These are phyloP conservation scores for Willisornis vidua DNA, from an alignment of 2,113 vertebrate genomes.

Conservation along the genomic window DNA sequence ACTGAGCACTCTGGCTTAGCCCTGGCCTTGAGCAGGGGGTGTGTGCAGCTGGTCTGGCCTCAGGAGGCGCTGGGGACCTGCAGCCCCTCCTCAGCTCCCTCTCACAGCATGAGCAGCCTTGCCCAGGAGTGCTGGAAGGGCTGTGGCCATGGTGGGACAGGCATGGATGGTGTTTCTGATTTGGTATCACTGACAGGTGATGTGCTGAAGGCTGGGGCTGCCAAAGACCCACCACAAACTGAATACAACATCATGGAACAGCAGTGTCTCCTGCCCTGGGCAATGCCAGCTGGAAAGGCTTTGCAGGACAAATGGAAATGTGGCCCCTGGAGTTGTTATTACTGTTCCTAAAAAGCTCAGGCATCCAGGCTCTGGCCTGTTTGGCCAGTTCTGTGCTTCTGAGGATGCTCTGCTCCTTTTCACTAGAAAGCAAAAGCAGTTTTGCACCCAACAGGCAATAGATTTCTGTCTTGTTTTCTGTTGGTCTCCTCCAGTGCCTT, in stretches of 20 bases:
- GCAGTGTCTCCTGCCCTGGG: not conserved
- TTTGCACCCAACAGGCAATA: not conserved
- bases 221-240: not conserved
- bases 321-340: not conserved
- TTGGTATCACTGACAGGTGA: not conserved
- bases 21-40: not conserved
- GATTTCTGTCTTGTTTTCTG: not conserved
- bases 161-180: not conserved
- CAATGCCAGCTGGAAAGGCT: not conserved
- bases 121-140: not conserved
- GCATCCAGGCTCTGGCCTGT: not conserved
- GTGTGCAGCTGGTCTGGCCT: not conserved
- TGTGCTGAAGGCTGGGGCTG: not conserved
- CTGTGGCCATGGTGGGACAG: not conserved
- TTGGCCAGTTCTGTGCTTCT: not conserved
- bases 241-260: not conserved
- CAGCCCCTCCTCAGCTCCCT: not conserved
- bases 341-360: not conserved
- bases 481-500: not conserved
- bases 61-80: not conserved
- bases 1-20: not conserved
- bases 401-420: conserved; percentile 4
- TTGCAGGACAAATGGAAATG: not conserved
- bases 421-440: conserved; percentile 31
- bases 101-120: not conserved